phyloP scores from a whole-genome alignment of 2,888 invertebrate genomes.

The Papilio demoleus region DNA sequence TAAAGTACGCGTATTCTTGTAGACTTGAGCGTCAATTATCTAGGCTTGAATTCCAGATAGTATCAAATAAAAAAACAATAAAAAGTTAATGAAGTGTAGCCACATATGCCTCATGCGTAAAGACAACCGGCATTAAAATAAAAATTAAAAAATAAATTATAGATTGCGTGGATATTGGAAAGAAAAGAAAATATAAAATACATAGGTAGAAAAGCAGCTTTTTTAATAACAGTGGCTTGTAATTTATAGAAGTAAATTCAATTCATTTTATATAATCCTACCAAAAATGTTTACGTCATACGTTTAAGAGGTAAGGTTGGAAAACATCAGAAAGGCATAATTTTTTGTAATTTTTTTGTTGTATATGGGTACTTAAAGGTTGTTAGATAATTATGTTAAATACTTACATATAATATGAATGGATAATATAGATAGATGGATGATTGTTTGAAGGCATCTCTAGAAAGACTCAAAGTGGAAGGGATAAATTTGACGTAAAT shows the following conservation, averaged over 20 bases:
- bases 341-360: no score
- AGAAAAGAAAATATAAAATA: neutral
- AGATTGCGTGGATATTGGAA: neutral
- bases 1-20: slow-evolving; percentile 1
- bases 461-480: no score
- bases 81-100: slow-evolving; percentile 15
- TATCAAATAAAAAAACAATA: slow-evolving; percentile 13
- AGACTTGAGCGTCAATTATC: slow-evolving; percentile 2
- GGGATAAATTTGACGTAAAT: no score
- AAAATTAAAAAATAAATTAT: neutral
- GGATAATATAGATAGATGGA: no score
- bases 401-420: no score
- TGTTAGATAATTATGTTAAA: no score
- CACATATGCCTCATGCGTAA: slow-evolving; percentile 6
- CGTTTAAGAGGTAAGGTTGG: no score
- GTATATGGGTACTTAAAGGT: no score
- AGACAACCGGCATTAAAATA: neutral
- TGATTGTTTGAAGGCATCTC: no score
- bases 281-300: no score
- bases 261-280: no score
- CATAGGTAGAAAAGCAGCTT: neutral
- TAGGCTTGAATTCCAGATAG: neutral
- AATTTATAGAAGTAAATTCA: neutral
- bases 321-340: no score
- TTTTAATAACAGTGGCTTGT: neutral